Conservation (phyloP, 37 sponge, comb jelly and placozoan species). For the Eunapius fragilis region DNA sequence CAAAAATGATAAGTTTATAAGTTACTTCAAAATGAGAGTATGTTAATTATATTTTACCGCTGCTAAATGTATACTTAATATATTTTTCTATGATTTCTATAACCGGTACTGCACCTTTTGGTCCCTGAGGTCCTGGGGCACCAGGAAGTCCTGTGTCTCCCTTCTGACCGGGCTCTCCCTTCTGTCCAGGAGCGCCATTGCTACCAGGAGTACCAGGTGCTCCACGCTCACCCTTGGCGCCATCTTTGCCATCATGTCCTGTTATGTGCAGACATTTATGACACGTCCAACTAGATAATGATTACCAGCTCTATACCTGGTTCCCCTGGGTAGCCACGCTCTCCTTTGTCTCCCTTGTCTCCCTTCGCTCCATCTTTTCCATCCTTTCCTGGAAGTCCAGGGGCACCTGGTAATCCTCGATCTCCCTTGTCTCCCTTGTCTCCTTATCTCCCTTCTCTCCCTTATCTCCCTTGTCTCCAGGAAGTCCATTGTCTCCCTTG, state of each 20-base stretch:
- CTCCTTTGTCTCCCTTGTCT: slow-evolving; percentile 53
- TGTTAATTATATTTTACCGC: too few species aligned
- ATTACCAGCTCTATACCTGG: too few species aligned
- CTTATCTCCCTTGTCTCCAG: slow-evolving; percentile 26
- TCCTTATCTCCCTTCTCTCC: slow-evolving; percentile 54
- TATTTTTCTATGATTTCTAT: not conserved
- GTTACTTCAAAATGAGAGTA: too few species aligned
- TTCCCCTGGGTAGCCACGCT: slow-evolving; percentile 26
- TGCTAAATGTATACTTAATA: too few species aligned
- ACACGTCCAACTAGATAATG: too few species aligned
- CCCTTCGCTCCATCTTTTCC: slow-evolving; percentile 8
- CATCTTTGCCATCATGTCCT: not conserved
- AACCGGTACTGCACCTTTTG: too few species aligned
- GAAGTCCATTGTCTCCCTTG: slow-evolving; percentile 52
- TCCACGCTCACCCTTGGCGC: not conserved
- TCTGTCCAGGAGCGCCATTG: not conserved
- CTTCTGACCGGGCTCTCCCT: not conserved
- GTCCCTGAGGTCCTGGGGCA: not conserved
- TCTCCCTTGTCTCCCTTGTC: slow-evolving; percentile 57
- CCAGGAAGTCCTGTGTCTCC: not conserved
- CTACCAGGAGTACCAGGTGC: not conserved
- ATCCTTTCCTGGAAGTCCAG: slow-evolving; percentile 8
- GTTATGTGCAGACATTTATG: not conserved
- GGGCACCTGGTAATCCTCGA: slow-evolving; percentile 29
- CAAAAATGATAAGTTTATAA: too few species aligned